These are phyloP conservation scores for Mormyrus hasselquistii DNA, from an alignment of 2,797 vertebrate species.

Conservation along the genomic window DNA sequence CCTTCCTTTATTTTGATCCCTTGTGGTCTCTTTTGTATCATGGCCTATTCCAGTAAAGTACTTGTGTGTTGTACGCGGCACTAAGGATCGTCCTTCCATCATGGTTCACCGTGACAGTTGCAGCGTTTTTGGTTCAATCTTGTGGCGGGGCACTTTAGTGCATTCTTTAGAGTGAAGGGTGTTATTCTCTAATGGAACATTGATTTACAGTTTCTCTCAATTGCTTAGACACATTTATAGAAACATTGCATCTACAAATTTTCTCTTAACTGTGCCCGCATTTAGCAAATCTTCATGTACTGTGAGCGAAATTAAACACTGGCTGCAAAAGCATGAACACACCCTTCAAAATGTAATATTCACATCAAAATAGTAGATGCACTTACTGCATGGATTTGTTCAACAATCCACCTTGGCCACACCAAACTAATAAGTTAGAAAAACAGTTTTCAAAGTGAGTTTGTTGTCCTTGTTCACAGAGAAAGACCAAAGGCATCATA, in stretches of 20 bases:
- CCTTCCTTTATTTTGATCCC: neutral
- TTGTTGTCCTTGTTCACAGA: neutral
- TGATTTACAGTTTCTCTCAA: neutral
- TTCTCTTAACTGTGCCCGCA: neutral
- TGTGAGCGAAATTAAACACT: neutral
- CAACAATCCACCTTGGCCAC: neutral
- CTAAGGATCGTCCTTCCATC: neutral
- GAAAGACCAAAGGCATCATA: neutral
- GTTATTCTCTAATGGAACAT: neutral
- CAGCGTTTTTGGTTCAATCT: neutral
- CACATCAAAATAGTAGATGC: neutral
- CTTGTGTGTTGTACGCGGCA: neutral
- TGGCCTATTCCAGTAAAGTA: neutral
- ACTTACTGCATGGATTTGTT: neutral
- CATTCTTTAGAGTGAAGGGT: neutral
- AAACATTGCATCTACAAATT: neutral
- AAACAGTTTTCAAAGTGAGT: neutral
- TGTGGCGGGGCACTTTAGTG: neutral
- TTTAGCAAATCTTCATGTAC: neutral
- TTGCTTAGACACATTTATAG: neutral
- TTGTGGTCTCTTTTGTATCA: neutral
- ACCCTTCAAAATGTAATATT: neutral
- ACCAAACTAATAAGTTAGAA: neutral
- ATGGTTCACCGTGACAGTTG: neutral
- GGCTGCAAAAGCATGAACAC: neutral